phyloP scores from a whole-genome alignment of 1,140 invertebrate species.

The Drosophila sturtevanti region DNA sequence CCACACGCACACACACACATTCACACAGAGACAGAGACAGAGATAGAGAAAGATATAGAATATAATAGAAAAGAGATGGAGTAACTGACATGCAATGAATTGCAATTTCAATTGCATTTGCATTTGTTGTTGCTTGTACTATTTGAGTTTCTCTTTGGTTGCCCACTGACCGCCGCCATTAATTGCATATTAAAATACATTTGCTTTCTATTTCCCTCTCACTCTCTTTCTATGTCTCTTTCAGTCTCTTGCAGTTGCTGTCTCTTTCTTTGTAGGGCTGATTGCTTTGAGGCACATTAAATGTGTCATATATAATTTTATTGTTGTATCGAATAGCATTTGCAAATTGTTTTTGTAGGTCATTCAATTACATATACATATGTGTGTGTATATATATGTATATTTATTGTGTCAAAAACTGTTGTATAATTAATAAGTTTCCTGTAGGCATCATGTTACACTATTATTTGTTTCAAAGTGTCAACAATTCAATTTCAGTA shows the following conservation, averaged over 20 bases:
- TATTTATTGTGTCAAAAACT: constrained; percentile 15
- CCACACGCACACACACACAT: constrained; percentile 10
- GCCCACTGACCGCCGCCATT: constrained; percentile 53
- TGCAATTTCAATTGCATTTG: constrained; percentile 32
- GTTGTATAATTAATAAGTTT: constrained; percentile 7
- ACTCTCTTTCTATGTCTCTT: neutral
- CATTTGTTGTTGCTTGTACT: constrained; percentile 22
- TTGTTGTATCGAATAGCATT: constrained; percentile 34
- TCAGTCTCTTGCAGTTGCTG: neutral
- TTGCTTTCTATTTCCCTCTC: constrained; percentile 15
- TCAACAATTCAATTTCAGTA: neutral
- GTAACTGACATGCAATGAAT: constrained; percentile 19
- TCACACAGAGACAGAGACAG: neutral
- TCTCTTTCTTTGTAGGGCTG: constrained; percentile 36
- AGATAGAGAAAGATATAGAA: neutral
- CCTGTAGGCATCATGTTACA: neutral
- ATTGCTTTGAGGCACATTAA: constrained; percentile 31
- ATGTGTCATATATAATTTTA: constrained; percentile 45
- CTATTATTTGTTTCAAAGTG: neutral
- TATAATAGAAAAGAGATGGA: neutral
- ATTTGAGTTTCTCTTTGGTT: constrained; percentile 28
- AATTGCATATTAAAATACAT: constrained; percentile 69
- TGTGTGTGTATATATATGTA: neutral
- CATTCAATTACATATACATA: constrained; percentile 15
- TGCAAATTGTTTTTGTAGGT: constrained; percentile 30